Evolutionary conservation across 92 coral and sea anemone species (phyloP), one percentile per base, ranked within the genome.

Genomic region (Galaxea fascicularis): DNA sequence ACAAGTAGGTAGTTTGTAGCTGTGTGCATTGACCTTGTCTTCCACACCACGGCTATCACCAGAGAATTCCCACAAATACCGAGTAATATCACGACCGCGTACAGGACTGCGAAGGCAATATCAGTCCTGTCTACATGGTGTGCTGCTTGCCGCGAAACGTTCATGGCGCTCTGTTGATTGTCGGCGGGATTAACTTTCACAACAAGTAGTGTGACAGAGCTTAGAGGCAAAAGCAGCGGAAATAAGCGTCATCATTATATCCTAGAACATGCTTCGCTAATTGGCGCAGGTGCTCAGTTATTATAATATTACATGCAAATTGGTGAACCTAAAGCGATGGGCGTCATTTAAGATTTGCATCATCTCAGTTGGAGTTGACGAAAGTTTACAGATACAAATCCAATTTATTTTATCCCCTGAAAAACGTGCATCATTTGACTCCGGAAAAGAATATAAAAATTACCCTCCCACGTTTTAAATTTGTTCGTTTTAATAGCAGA

Each of bases 31-130:
- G 70, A 0, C 20, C 28, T 54, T 27, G 86, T 82, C 71, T 56
- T 82, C 86, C 86, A 82, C 4, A 82, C 86, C 27, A 82, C 86
- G 5, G 60, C 78, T 47, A 82, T 71, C 10, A 82, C 86, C 69
- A 82, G 21, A 20, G 78, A 70, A 70, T 82, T 82, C 18, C 86
- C 86, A 20, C 71, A 39, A 22, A 82, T 71, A 1, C 86, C 86
- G 25, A 35, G 18, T 18, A 82, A 70, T 35, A 82, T 82, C 27
- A 82, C 70, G 51, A 82, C 59, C 58, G 44, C 78, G 70, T 82
- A 82, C 9, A 71, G 15, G 70, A 82, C 70, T 26, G 86, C 78
- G 18, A 82, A 71, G 44, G 16, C 77, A 24, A 82, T 82, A 59
- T 82, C 78, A 24, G 53, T 31, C 13, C 44, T 44, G 58, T 45